Percentiles rank a stretch among this genome's conserved stretches.
These are phyloP conservation scores for Chrysemys picta DNA, from an alignment of 2,113 vertebrate species.

Conservation along the genomic window DNA sequence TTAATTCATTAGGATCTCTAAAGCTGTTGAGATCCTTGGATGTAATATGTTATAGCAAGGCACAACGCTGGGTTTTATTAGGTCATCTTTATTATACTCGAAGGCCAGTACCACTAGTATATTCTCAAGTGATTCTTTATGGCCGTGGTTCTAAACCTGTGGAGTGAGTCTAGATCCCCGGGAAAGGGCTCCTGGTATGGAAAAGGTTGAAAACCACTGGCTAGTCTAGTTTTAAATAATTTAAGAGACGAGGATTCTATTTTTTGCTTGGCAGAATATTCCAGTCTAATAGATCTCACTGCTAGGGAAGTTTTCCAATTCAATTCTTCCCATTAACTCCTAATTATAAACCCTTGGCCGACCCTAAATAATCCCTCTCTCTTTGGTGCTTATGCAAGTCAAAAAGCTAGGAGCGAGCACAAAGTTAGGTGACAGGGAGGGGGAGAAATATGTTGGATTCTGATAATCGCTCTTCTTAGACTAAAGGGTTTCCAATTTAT, in stretches of 20 bases:
- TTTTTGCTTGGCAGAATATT: not conserved
- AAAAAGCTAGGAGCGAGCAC: slow-evolving; percentile 23
- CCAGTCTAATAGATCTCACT: not conserved
- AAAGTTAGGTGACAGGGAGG: slow-evolving; percentile 13
- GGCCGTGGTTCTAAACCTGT: not conserved
- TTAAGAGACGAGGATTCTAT: not conserved
- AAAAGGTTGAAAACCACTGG: not conserved
- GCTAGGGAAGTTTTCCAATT: not conserved
- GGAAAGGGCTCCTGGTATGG: not conserved
- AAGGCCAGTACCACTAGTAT: not conserved
- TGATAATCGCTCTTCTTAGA: slow-evolving; percentile 64
- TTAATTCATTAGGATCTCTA: fast-evolving
- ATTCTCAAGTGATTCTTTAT: not conserved
- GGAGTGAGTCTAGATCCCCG: not conserved
- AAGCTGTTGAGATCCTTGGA: not conserved
- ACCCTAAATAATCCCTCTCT: slow-evolving; percentile 25
- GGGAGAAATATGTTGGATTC: slow-evolving; percentile 51
- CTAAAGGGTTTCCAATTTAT: slow-evolving; percentile 59
- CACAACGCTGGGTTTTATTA: not conserved
- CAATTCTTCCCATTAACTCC: slow-evolving; percentile 27
- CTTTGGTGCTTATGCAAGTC: slow-evolving; percentile 20
- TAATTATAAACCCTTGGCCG: slow-evolving; percentile 5
- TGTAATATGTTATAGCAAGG: not conserved
- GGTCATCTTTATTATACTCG: not conserved
- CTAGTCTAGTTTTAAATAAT: not conserved